These are phyloP conservation scores for Atta cephalotes DNA, from an alignment of 1,140 invertebrate genomes.

Conservation along the genomic window DNA sequence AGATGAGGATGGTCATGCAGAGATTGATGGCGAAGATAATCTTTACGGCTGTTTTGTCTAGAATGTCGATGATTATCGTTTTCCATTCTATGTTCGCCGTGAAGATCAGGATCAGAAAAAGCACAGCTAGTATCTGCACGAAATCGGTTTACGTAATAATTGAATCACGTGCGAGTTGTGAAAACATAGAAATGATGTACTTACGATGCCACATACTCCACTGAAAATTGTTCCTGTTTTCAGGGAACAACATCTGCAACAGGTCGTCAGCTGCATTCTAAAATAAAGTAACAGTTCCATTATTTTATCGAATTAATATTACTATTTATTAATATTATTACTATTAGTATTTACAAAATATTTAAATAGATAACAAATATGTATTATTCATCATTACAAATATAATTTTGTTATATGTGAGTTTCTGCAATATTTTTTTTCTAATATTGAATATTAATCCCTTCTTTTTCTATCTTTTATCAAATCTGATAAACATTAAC, in stretches of 20 bases:
- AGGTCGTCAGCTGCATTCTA: conserved; percentile 84
- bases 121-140: conserved; percentile 87
- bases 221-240: conserved; percentile 90
- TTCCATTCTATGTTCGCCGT: conserved; percentile 88
- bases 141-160: conserved; percentile 12
- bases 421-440: not conserved
- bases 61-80: conserved; percentile 90
- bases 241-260: conserved; percentile 90
- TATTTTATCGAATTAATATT: not conserved
- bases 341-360: not conserved
- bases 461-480: not conserved
- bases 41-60: conserved; percentile 88
- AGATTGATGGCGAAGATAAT: conserved; percentile 93
- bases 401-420: not conserved
- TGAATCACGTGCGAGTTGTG: not conserved
- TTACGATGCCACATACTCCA: conserved; percentile 89
- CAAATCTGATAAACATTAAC: not conserved
- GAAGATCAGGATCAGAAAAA: conserved; percentile 87
- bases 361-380: not conserved
- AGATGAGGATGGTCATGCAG: conserved; percentile 93
- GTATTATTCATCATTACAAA: not conserved
- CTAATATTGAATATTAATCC: not conserved
- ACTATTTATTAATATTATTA: too few species aligned
- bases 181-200: conserved; percentile 65
- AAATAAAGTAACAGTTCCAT: conserved; percentile 48